phyloP scores from a whole-genome alignment of 2,113 vertebrate genomes.

The Hucho hucho region DNA sequence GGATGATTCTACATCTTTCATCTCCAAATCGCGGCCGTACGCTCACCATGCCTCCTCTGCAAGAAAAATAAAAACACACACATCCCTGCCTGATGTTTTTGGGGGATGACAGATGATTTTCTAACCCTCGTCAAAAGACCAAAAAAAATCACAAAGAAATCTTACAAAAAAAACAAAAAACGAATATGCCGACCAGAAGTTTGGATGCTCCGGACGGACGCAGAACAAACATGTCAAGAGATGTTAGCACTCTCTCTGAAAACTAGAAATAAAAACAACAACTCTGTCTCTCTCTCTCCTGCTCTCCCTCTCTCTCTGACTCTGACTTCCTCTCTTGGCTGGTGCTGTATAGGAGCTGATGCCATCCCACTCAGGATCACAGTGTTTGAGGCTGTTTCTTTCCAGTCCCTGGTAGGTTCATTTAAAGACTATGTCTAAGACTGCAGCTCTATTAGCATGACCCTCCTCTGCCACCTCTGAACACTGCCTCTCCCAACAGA shows the following conservation, averaged over 20 bases:
- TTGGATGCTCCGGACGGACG: slow-evolving; percentile 39
- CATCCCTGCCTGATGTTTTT: slow-evolving; percentile 41
- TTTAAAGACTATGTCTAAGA: too few relatives aligned
- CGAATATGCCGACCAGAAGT: slow-evolving; percentile 23
- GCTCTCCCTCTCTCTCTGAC: not conserved
- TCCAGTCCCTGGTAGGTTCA: too few relatives aligned
- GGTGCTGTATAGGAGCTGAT: too few relatives aligned
- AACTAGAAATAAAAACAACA: slow-evolving; percentile 40
- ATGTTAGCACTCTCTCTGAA: slow-evolving; percentile 44
- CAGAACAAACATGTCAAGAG: slow-evolving; percentile 68
- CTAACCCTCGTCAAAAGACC: slow-evolving; percentile 56
- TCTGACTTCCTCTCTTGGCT: too few relatives aligned
- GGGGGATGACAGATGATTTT: slow-evolving; percentile 65
- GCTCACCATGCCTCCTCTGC: slow-evolving; percentile 58
- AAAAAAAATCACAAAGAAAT: slow-evolving; percentile 25
- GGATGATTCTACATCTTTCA: slow-evolving; percentile 76
- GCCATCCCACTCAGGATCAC: too few relatives aligned
- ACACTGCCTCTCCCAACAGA: too few relatives aligned
- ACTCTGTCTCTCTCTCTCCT: slow-evolving; percentile 4
- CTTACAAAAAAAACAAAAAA: slow-evolving; percentile 18
- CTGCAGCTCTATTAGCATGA: too few relatives aligned
- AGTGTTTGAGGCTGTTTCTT: too few relatives aligned
- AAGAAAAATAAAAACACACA: slow-evolving; percentile 29
- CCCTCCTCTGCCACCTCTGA: too few relatives aligned
- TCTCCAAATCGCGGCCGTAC: slow-evolving; percentile 69